Percentiles rank a stretch among this genome's conserved stretches.
phyloP scores from a whole-genome alignment of 1,140 invertebrate genomes.

The Ctenoplectra terminalis region DNA sequence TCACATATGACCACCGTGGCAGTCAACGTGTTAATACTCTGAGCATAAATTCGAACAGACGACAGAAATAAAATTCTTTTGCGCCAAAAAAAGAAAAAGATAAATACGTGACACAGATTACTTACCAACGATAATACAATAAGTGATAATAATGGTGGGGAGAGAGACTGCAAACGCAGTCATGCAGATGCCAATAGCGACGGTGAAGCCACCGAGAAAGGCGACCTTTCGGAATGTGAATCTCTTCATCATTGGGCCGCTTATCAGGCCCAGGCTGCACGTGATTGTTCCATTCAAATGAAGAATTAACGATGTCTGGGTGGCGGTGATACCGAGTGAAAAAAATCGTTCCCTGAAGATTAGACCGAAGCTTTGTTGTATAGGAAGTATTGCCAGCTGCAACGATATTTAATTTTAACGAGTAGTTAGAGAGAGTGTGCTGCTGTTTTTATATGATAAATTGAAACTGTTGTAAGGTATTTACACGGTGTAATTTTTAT shows the following conservation, averaged over 20 bases:
- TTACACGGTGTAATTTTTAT: too few species aligned
- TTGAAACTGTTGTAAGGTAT: background rate
- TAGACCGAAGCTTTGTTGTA: constrained; percentile 86
- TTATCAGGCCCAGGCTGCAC: constrained; percentile 83
- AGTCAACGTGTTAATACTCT: too few species aligned
- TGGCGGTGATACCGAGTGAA: constrained; percentile 83
- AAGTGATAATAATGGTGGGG: constrained; percentile 84
- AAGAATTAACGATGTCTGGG: constrained; percentile 84
- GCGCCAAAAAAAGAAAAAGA: background rate
- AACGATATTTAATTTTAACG: background rate
- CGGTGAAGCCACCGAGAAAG: constrained; percentile 80
- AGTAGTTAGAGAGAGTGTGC: background rate
- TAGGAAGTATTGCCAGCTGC: constrained; percentile 84
- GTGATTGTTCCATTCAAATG: constrained; percentile 85
- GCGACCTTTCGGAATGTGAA: constrained; percentile 85
- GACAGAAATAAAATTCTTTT: background rate
- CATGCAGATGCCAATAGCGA: constrained; percentile 82
- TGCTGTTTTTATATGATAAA: too few species aligned
- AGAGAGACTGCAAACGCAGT: constrained; percentile 83
- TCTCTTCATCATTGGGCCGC: constrained; percentile 83
- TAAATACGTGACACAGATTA: constrained; percentile 50
- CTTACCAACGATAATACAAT: constrained; percentile 87
- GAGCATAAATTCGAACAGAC: too few species aligned
- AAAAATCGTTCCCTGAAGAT: constrained; percentile 86
- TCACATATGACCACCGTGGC: too few species aligned